A percentile compares a stretch with the other conserved stretches of the same genome.
Evolutionary conservation across 2,113 vertebrate genomes (phyloP).

Genomic region (Lepidothrix coronata): DNA sequence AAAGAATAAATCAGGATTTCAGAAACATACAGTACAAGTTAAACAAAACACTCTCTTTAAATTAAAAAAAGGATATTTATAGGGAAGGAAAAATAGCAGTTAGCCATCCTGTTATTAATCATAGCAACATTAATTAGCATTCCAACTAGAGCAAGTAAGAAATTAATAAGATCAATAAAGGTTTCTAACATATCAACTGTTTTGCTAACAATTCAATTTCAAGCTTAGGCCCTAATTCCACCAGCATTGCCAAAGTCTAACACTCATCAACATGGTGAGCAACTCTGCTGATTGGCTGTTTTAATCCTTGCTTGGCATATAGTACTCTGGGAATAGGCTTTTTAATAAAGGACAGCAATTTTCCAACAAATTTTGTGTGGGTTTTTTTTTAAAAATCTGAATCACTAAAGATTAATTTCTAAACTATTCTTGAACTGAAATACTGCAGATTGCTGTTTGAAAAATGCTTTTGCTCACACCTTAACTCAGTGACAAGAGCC

Average conservation of each 20-base stretch:
- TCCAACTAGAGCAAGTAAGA: neutral
- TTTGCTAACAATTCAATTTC: neutral
- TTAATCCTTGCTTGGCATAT: neutral
- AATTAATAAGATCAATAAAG: constrained; percentile 18
- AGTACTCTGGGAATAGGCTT: neutral
- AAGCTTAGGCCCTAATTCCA: constrained; percentile 1
- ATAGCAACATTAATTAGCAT: constrained; percentile 12
- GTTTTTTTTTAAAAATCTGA: neutral
- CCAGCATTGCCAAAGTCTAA: neutral
- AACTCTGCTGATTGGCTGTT: neutral
- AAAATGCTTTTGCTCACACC: neutral
- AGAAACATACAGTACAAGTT: neutral
- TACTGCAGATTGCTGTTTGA: neutral
- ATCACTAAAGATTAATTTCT: neutral
- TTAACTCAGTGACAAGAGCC: neutral
- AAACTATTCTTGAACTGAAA: neutral
- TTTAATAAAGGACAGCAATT: neutral
- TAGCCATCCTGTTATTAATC: neutral
- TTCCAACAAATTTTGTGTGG: neutral
- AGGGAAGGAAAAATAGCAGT: neutral
- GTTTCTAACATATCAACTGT: neutral
- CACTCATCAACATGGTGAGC: neutral
- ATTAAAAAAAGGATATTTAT: neutral
- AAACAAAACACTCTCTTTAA: neutral
- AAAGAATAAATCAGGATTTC: neutral